These are phyloP conservation scores for Tetramorium parvispinum DNA, from an alignment of 1,140 invertebrate genomes.

Conservation along the genomic window DNA sequence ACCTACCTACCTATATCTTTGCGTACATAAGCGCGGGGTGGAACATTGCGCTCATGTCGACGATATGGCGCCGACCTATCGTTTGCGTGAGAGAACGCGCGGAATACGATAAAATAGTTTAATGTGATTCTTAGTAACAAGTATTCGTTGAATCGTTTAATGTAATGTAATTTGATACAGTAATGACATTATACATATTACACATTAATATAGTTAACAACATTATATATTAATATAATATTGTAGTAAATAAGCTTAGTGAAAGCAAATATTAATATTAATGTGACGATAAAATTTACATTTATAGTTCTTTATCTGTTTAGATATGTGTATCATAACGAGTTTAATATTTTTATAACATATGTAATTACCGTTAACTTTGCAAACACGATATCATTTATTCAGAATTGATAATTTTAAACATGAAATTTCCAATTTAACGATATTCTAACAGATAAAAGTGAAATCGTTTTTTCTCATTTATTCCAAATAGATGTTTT, in stretches of 20 bases:
- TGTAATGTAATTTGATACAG: background rate
- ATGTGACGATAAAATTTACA: background rate
- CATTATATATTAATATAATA: background rate
- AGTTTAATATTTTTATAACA: background rate
- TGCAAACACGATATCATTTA: background rate
- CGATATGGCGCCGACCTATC: conserved; percentile 44
- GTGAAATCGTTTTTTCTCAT: background rate
- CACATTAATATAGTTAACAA: no score
- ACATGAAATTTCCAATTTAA: background rate
- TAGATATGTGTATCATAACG: no score
- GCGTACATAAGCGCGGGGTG: background rate
- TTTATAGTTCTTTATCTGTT: no score
- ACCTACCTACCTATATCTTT: background rate
- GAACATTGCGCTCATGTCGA: conserved; percentile 18
- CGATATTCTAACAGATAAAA: background rate
- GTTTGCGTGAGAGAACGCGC: conserved; percentile 5
- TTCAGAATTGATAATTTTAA: background rate
- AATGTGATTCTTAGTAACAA: background rate
- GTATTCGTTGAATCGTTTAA: background rate
- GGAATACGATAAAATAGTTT: background rate
- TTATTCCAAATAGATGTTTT: background rate
- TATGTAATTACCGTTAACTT: no score
- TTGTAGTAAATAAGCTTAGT: no score
- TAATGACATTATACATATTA: background rate
- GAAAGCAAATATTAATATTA: background rate